Evolutionary conservation across 2,113 vertebrate genomes (phyloP).

Genomic region (Perca schrenkii): DNA sequence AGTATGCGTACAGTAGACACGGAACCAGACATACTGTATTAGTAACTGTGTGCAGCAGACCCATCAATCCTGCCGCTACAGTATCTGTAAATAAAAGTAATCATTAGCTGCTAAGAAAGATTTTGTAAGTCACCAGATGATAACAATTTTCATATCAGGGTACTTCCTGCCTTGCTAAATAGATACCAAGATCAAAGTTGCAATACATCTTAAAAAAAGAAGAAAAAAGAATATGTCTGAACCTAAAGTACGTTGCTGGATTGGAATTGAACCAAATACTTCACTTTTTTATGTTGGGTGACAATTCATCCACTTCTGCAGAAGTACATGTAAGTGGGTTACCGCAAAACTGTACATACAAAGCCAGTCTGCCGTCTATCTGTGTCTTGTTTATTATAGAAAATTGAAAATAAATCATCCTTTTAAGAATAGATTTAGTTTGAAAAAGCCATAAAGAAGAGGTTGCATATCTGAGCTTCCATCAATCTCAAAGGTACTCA

Average conservation of each 20-base stretch:
- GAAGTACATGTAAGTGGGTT: not conserved
- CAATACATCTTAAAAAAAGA: not conserved
- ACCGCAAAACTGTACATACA: not conserved
- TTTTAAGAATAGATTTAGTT: not conserved
- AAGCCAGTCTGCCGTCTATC: not conserved
- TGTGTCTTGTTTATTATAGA: not conserved
- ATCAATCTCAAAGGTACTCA: constrained; percentile 43
- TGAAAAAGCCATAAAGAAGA: constrained; percentile 25
- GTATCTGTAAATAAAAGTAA: not conserved
- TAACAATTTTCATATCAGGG: too few relatives aligned
- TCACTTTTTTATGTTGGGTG: not conserved
- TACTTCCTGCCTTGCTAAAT: not conserved
- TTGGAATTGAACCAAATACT: not conserved
- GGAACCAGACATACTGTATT: not conserved
- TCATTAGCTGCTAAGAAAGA: not conserved
- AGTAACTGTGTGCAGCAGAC: too few relatives aligned
- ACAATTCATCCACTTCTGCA: not conserved
- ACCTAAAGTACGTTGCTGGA: too few relatives aligned
- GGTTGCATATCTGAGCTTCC: constrained; percentile 28
- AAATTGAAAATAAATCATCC: not conserved
- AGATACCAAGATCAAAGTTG: not conserved
- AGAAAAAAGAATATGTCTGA: too few relatives aligned
- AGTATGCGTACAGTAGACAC: not conserved
- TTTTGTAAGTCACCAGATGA: not conserved
- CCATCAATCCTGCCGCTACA: not conserved